Evolutionary conservation across 1,140 invertebrate species (phyloP), one percentile per base, ranked within the genome.

Genomic region (Muscidifurax raptorellus): DNA sequence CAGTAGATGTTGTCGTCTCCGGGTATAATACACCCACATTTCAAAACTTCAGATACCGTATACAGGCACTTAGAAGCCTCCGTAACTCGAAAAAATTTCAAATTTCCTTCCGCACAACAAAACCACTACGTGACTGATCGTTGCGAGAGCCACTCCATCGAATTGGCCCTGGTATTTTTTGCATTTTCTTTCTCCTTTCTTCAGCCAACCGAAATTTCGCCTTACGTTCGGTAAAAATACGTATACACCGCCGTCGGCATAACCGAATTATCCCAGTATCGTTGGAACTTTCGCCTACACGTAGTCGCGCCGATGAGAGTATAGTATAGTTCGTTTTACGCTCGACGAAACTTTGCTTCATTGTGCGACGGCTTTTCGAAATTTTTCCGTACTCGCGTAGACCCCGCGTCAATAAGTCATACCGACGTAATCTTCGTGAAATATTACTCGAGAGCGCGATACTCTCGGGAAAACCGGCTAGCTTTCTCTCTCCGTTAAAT

Each of bases 231-330:
- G 30, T 67, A 40, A 67, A 66, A 30, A 67, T 59, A 52, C n/a
- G n/a, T 52, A 52, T 52, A 59, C 52, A 59, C 3, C 4, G 4
- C 15, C 52, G 18, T 7, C 15, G 27, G n/a, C 32, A n/a, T 66
- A 79, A 79, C 18, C 66, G 18, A 32, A 67, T 79, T 79, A 79
- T n/a, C 36, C 40, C 27, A 9, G 30, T 79, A 79, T 79, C 59
- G 25, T 12, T 9, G n/a, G 10, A 79, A 79, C 77, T 79, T 79
- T 79, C 40, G 32, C n/a, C 7, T 67, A 22, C 3, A 28, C 44
- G 28, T 10, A 27, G 2, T 40, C 75, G 32, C 30, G 77, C 15
- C 47, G 32, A 79, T 66, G 36, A 18, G 77, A 28, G 30, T 22
- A 64, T 64, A 66, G 3, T 10, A 10, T 7, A 79, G 30, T 40